These are phyloP conservation scores for Pagetopsis macropterus DNA, from an alignment of 2,797 vertebrate species.

Conservation along the genomic window DNA sequence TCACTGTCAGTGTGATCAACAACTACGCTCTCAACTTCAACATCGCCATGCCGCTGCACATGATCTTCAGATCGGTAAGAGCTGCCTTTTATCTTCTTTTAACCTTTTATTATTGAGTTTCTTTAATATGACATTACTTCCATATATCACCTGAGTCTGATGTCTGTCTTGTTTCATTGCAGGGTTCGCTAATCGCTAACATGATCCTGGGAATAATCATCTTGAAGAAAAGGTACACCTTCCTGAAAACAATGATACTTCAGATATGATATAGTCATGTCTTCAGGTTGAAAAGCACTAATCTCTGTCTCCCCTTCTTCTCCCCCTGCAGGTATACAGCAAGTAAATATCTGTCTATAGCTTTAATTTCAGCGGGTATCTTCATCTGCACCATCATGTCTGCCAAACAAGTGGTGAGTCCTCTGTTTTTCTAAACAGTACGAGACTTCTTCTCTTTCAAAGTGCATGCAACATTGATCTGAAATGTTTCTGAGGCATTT, in stretches of 20 bases:
- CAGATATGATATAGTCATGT: neutral
- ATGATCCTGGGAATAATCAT: constrained; percentile 96
- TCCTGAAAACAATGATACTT: neutral
- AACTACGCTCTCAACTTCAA: constrained; percentile 98
- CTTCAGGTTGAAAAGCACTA: neutral
- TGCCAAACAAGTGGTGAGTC: constrained; percentile 96
- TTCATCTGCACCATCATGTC: constrained; percentile 98
- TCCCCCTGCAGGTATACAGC: constrained; percentile 86
- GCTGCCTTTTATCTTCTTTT: neutral
- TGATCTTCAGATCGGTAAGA: constrained; percentile 99
- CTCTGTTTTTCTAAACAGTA: neutral
- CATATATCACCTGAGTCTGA: neutral
- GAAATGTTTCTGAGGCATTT: neutral
- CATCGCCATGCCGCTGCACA: constrained; percentile 97
- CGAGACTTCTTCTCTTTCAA: neutral
- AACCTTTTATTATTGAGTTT: neutral
- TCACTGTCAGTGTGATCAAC: constrained; percentile 96
- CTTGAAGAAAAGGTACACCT: constrained; percentile 93
- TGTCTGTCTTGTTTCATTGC: constrained; percentile 30
- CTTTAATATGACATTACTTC: neutral
- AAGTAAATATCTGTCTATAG: constrained; percentile 92
- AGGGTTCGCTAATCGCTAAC: constrained; percentile 98
- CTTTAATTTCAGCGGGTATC: constrained; percentile 92
- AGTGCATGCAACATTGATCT: neutral
- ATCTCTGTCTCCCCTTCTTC: constrained; percentile 14